Evolutionary conservation across 2,113 vertebrate genomes (phyloP).

Genomic region (Bubalus kerabau): DNA sequence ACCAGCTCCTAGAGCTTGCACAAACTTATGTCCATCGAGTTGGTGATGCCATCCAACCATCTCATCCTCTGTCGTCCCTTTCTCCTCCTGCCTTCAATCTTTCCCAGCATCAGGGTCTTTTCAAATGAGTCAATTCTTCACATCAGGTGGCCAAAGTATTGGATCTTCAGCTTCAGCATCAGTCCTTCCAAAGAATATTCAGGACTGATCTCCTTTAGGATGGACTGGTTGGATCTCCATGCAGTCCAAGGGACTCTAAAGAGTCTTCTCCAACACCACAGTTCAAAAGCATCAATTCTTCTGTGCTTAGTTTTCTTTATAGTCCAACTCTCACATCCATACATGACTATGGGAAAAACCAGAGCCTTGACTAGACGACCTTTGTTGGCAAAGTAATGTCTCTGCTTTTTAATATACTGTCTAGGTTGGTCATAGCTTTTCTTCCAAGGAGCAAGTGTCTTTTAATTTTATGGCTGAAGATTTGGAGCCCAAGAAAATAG

Average conservation of each 20-base stretch:
- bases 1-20: neutral
- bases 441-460: neutral
- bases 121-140: neutral
- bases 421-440: neutral
- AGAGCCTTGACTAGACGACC: neutral
- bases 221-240: neutral
- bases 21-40: neutral
- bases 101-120: neutral
- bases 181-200: neutral
- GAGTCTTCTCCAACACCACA: neutral
- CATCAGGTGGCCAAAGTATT: neutral
- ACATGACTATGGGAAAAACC: neutral
- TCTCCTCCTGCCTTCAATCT: neutral
- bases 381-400: neutral
- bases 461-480: neutral
- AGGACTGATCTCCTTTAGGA: neutral
- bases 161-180: neutral
- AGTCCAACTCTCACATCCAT: neutral
- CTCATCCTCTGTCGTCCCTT: neutral
- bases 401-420: neutral
- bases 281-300: neutral
- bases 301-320: rapidly evolving
- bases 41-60: neutral
- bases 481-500: neutral
- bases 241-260: neutral